Evolutionary conservation across 1,140 invertebrate genomes (phyloP).

Genomic region (Parapsyche elsis): DNA sequence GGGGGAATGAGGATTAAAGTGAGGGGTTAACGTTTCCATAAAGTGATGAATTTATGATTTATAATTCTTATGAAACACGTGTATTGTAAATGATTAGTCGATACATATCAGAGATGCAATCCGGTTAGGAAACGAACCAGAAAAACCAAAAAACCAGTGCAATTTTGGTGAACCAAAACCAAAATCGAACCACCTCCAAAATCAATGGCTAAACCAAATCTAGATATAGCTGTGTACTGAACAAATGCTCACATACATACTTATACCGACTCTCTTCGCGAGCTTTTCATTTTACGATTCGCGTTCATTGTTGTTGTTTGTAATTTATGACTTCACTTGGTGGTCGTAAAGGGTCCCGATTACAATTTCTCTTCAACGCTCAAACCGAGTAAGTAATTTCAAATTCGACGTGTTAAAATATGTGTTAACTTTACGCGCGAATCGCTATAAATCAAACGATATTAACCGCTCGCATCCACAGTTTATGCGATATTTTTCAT

Average conservation of each 20-base stretch:
- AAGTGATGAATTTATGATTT: too few relatives aligned
- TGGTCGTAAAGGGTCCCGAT: slow-evolving; percentile 25
- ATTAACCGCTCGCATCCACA: not conserved
- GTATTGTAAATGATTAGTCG: too few relatives aligned
- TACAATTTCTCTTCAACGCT: slow-evolving; percentile 22
- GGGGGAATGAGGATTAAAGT: too few relatives aligned
- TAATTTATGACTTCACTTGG: slow-evolving; percentile 31
- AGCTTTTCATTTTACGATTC: slow-evolving; percentile 25
- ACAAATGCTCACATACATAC: not conserved
- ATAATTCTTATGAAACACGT: too few relatives aligned
- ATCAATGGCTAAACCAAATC: too few relatives aligned
- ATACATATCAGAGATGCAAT: too few relatives aligned
- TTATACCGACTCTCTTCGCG: not conserved
- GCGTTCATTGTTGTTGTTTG: slow-evolving; percentile 13
- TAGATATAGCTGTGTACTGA: too few relatives aligned
- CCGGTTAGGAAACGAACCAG: too few relatives aligned
- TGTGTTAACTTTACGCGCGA: slow-evolving; percentile 29
- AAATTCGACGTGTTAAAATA: slow-evolving; percentile 28
- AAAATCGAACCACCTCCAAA: too few relatives aligned
- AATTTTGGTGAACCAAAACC: too few relatives aligned
- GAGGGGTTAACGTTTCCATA: too few relatives aligned
- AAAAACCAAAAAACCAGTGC: too few relatives aligned
- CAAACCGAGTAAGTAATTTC: not conserved
- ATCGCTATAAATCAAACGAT: slow-evolving; percentile 22
- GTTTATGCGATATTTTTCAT: not conserved